Percentiles rank a stretch among this genome's conserved stretches.
These are phyloP conservation scores for Boulengeromyrus knoepffleri DNA, from an alignment of 2,113 vertebrate species.

Conservation along the genomic window DNA sequence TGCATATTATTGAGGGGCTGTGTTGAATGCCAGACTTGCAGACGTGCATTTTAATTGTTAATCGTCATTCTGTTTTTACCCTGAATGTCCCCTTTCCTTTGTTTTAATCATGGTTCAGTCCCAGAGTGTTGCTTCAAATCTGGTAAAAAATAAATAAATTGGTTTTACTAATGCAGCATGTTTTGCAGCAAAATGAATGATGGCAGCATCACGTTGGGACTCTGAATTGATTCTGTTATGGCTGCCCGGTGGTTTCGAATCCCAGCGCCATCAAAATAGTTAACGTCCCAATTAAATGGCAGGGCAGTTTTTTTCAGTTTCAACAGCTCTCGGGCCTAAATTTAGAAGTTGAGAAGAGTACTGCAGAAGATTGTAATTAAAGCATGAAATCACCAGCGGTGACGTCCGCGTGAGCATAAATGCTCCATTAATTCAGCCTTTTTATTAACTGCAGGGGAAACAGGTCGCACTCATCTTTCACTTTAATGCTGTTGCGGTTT, in stretches of 20 bases:
- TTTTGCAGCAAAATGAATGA: background rate
- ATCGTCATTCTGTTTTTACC: slow-evolving; percentile 15
- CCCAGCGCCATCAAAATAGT: slow-evolving; percentile 31
- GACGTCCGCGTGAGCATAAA: slow-evolving; percentile 3
- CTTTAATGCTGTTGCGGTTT: background rate
- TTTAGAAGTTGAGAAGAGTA: slow-evolving; percentile 2
- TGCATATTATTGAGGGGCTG: background rate
- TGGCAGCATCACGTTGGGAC: slow-evolving; percentile 18
- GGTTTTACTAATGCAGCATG: background rate
- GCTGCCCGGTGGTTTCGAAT: slow-evolving; percentile 2
- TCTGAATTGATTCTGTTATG: background rate
- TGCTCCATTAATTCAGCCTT: slow-evolving; percentile 21
- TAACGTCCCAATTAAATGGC: slow-evolving; percentile 25
- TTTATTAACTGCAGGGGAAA: slow-evolving; percentile 17
- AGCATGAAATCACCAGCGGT: slow-evolving; percentile 13
- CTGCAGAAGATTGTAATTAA: slow-evolving; percentile 3
- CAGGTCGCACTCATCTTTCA: background rate
- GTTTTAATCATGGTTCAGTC: slow-evolving; percentile 9
- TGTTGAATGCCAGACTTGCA: slow-evolving; percentile 8
- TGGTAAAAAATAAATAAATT: slow-evolving; percentile 5
- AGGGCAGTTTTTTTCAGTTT: slow-evolving; percentile 26
- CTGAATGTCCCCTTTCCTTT: background rate
- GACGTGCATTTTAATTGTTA: slow-evolving; percentile 23
- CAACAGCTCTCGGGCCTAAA: slow-evolving; percentile 15
- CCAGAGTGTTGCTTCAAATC: slow-evolving; percentile 4